phyloP scores from a whole-genome alignment of 2,113 vertebrate species.

The Muntiacus muntjak region DNA sequence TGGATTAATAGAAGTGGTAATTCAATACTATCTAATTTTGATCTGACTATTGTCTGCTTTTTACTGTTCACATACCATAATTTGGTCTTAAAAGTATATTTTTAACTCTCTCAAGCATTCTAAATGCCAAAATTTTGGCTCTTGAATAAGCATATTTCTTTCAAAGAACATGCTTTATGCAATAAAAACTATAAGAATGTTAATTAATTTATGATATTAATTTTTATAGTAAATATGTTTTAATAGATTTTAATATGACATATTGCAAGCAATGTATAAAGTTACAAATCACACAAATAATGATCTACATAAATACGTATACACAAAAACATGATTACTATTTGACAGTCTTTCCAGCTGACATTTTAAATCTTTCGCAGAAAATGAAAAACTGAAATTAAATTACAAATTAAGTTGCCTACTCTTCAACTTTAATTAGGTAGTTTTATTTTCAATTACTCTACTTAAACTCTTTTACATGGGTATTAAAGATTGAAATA shows the following conservation, averaged over 20 bases:
- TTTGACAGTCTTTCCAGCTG: neutral
- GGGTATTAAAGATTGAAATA: neutral
- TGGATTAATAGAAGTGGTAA: neutral
- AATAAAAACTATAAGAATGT: neutral
- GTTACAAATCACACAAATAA: neutral
- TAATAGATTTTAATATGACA: neutral
- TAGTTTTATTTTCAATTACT: neutral
- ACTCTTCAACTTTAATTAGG: neutral
- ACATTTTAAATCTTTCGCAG: neutral
- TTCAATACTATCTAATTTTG: neutral
- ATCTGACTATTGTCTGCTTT: neutral
- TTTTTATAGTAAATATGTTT: neutral
- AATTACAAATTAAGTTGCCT: neutral
- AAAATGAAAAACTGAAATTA: neutral
- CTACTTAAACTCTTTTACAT: neutral
- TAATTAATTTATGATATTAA: neutral
- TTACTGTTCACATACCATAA: neutral
- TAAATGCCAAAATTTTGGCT: neutral
- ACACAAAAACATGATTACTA: neutral
- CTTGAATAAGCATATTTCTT: neutral
- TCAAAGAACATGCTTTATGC: neutral
- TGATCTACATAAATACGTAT: neutral
- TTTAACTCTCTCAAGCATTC: neutral
- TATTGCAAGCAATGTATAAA: neutral
- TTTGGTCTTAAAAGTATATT: neutral